A percentile compares a stretch with the other conserved stretches of the same genome.
phyloP scores from a whole-genome alignment of 37 sponge, comb jelly and placozoan genomes.

The Haliclona indistincta region DNA sequence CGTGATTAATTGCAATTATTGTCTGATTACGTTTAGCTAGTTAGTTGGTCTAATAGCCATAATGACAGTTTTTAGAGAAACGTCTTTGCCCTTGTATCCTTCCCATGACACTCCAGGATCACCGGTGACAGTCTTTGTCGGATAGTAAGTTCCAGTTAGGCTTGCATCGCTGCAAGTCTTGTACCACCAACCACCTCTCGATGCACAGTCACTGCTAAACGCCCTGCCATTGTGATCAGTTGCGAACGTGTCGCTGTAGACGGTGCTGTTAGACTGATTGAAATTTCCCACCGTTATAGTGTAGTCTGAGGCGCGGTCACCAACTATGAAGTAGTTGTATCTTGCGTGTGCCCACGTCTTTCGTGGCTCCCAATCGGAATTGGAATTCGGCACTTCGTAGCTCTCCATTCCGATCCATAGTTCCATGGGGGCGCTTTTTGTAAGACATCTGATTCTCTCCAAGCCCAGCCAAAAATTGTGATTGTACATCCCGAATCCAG shows the following conservation, averaged over 20 bases:
- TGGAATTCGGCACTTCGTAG: no score
- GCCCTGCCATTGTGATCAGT: constrained; percentile 25
- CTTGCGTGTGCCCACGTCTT: no score
- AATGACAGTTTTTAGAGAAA: constrained; percentile 26
- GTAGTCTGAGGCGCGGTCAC: no score
- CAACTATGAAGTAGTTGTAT: no score
- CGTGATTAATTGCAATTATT: no score
- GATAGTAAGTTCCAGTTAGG: constrained; percentile 42
- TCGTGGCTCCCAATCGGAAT: no score
- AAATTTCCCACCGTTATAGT: no score
- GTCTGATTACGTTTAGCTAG: no score
- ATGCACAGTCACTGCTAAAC: constrained; percentile 14
- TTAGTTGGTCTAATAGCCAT: constrained; percentile 49
- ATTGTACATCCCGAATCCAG: constrained; percentile 62
- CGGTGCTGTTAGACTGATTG: no score
- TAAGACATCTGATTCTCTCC: constrained; percentile 53
- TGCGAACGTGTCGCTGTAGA: no score
- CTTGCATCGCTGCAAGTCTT: constrained; percentile 34
- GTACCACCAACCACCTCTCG: constrained; percentile 51
- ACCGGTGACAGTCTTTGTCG: neutral
- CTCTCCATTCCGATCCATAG: no score
- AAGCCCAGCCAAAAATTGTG: constrained; percentile 74
- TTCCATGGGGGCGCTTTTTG: constrained; percentile 34
- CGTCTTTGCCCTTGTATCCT: neutral
- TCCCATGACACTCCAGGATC: constrained; percentile 35